Percentiles rank a stretch among this genome's conserved stretches.
These are phyloP conservation scores for Salvelinus alpinus DNA, from an alignment of 2,113 vertebrate species.

Conservation along the genomic window DNA sequence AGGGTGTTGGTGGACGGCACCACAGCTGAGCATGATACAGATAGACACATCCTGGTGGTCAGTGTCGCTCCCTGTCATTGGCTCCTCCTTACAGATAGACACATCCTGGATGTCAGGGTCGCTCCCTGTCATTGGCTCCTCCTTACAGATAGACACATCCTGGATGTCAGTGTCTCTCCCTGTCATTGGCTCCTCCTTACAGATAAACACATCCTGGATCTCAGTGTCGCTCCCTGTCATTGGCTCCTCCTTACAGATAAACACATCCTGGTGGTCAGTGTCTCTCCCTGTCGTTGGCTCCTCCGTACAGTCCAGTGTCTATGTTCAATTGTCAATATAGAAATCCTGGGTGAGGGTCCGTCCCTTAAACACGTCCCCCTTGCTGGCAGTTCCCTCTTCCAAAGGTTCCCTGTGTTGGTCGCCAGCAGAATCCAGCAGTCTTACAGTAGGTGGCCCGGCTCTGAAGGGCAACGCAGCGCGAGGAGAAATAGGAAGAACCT, in stretches of 20 bases:
- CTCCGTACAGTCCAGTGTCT: conserved; percentile 30
- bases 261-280: neutral
- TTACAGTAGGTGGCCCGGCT: too few species aligned
- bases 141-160: neutral
- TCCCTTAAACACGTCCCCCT: conserved; percentile 53
- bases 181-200: neutral
- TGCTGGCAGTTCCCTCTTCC: conserved; percentile 51
- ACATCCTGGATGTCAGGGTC: conserved; percentile 25
- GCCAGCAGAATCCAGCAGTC: too few species aligned
- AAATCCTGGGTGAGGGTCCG: conserved; percentile 45
- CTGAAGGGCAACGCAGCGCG: too few species aligned
- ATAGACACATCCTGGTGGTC: neutral
- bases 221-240: neutral
- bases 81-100: conserved; percentile 6
- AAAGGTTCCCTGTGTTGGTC: conserved; percentile 54
- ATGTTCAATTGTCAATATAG: conserved; percentile 35
- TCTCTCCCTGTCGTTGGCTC: neutral
- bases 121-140: neutral
- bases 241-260: neutral
- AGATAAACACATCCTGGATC: neutral
- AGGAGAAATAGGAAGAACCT: conserved; percentile 17
- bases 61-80: neutral
- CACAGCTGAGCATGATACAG: conserved; percentile 1
- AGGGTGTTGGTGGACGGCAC: conserved; percentile 14
- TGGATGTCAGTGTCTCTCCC: neutral